Evolutionary conservation across 2,113 vertebrate genomes (phyloP).

Genomic region (Cephalopterus ornatus): DNA sequence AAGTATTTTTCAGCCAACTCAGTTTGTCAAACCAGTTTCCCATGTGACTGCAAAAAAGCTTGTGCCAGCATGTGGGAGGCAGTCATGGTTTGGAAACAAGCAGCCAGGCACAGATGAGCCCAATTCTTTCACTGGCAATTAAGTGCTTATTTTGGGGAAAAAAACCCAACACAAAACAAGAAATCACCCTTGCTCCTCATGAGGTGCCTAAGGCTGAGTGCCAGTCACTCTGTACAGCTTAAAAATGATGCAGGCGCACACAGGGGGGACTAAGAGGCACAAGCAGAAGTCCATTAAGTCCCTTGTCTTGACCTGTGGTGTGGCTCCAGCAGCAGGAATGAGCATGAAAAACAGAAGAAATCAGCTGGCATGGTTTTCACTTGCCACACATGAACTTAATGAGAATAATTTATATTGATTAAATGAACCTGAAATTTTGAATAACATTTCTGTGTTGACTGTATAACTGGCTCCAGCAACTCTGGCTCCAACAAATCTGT

Average conservation of each 20-base stretch:
- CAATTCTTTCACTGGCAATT: neutral
- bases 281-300: neutral
- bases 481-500: neutral
- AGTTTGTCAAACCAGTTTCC: neutral
- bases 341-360: neutral
- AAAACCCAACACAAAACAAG: neutral
- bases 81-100: neutral
- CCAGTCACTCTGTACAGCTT: neutral
- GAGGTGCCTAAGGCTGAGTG: neutral
- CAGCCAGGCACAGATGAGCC: neutral
- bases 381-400: neutral
- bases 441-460: neutral
- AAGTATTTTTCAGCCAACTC: neutral
- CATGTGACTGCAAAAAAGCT: neutral
- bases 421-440: neutral
- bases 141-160: neutral
- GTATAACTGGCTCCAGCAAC: neutral
- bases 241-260: neutral
- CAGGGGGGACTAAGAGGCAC: neutral
- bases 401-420: neutral
- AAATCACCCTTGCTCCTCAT: neutral
- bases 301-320: neutral
- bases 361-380: neutral
- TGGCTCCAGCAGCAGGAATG: neutral
- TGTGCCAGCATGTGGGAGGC: neutral